Evolutionary conservation across 1,140 invertebrate genomes (phyloP).

Genomic region (Drosophila rufa): DNA sequence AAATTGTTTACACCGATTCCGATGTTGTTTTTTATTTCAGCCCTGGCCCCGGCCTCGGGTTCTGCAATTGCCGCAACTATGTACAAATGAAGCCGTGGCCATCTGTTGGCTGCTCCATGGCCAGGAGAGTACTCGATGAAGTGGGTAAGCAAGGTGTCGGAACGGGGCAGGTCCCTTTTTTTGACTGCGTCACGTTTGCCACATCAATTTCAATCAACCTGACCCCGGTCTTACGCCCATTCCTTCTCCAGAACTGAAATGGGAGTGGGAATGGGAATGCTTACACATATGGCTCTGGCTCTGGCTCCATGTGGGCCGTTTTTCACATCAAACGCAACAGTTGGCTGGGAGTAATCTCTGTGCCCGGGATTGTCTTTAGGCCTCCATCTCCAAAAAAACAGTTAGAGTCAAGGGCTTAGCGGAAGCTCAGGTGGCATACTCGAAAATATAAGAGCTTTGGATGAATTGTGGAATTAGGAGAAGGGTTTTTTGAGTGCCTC

Average conservation of each 20-base stretch:
- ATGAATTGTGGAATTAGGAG: conserved; percentile 28
- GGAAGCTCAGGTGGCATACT: conserved; percentile 19
- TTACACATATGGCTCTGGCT: conserved; percentile 3
- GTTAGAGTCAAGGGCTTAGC: conserved; percentile 29
- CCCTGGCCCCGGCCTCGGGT: neutral
- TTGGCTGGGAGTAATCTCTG: conserved; percentile 34
- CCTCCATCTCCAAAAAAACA: conserved; percentile 11
- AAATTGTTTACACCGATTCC: conserved; percentile 37
- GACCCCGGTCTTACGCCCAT: conserved; percentile 7
- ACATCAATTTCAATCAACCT: conserved; percentile 78
- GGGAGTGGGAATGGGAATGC: conserved; percentile 17
- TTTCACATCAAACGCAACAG: conserved; percentile 53
- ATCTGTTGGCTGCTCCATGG: conserved; percentile 21
- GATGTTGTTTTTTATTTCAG: conserved; percentile 43
- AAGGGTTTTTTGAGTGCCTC: conserved; percentile 13
- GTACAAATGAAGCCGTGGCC: conserved; percentile 59
- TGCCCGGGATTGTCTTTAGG: conserved; percentile 31
- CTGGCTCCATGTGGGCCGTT: conserved; percentile 10
- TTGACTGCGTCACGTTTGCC: conserved; percentile 69
- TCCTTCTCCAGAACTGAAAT: neutral
- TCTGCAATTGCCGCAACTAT: conserved; percentile 40
- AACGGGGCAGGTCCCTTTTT: conserved; percentile 23
- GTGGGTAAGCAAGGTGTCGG: conserved; percentile 23
- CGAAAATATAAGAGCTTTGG: conserved; percentile 11
- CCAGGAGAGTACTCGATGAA: conserved; percentile 15